Base-by-base conservation (phyloP, 2,113 vertebrate genomes). In the Gallinago media region DNA sequence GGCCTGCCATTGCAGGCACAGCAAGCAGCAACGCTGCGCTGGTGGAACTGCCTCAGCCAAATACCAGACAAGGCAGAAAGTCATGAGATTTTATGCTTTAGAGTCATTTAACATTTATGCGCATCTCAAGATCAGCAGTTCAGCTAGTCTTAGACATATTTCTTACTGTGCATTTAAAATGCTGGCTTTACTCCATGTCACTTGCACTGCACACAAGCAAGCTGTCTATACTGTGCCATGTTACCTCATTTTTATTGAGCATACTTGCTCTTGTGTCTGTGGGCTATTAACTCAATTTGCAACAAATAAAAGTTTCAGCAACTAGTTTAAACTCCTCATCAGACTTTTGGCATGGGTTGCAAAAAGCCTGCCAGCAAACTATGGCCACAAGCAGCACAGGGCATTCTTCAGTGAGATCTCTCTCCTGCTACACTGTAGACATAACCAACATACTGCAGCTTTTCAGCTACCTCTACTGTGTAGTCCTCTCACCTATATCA, bases 281-380 rank as follows among this genome's bases (percentile, higher is more conserved):
- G 54, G 63, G 71, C 82, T 96, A 92, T 92, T 96, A 95, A 92
- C 85, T 92, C 87, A 63, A 90, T 90, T 94, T 96, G 85, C 1
- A 15, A 96, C 82, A 92, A 96, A 70, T 71, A 72, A 36, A 82
- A 77, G 56, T 88, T 93, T 96, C 94, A 89, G 71, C 85, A 93
- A 85, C 50, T 62, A 89, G 92, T 54, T 94, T 81, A 94, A 86
- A 92, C 52, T 92, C 50, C 85, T 94, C 89, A 61, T 86, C 85
- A 89, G 80, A 36, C 61, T 94, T 93, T 32, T 95, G 92, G 90
- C 88, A 80, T 26, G 52, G 58, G 40, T 56, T 89, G 71, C 66
- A 93, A 95, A 87, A 89, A 91, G 80, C 56, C 67, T 96, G 92
- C 88, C 88, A 96, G 80, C 66, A 92, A 88, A 78, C 82, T 61